A percentile compares a stretch with the other conserved stretches of the same genome.
Conservation (phyloP, 1,140 invertebrate species). For the Dreissena polymorpha region DNA sequence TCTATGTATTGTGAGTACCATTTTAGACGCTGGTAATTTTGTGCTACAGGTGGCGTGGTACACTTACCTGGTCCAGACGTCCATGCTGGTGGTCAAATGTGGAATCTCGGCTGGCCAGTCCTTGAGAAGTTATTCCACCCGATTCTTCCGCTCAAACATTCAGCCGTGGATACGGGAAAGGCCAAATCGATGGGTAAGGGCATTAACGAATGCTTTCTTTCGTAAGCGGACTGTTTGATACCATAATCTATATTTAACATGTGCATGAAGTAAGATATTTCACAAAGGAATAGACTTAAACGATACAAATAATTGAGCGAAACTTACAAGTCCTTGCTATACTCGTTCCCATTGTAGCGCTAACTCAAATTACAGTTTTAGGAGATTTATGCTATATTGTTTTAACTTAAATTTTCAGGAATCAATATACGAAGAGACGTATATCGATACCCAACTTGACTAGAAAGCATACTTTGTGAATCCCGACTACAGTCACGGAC, state of each 20-base stretch:
- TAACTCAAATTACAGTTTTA: too few relatives aligned
- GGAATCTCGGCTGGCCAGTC: neutral
- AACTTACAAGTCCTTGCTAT: too few relatives aligned
- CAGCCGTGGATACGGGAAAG: constrained; percentile 28
- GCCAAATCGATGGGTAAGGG: constrained; percentile 52
- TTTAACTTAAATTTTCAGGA: constrained; percentile 24
- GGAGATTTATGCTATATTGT: too few relatives aligned
- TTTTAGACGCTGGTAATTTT: too few relatives aligned
- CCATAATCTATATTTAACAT: neutral
- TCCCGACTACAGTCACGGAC: too few relatives aligned
- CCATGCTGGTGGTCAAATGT: constrained; percentile 11
- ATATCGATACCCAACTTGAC: constrained; percentile 36
- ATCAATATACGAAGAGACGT: constrained; percentile 47
- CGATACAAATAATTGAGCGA: too few relatives aligned
- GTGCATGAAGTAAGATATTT: too few relatives aligned
- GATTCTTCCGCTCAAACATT: constrained; percentile 27
- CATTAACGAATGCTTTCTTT: neutral
- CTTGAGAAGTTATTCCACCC: constrained; percentile 14
- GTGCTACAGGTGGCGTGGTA: constrained; percentile 50
- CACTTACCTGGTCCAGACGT: constrained; percentile 41
- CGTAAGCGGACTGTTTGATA: neutral
- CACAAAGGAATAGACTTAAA: too few relatives aligned
- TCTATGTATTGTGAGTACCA: too few relatives aligned
- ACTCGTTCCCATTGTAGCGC: too few relatives aligned
- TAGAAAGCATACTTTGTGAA: neutral